phyloP scores from a whole-genome alignment of 2,797 vertebrate species.

The Chelon labrosus region DNA sequence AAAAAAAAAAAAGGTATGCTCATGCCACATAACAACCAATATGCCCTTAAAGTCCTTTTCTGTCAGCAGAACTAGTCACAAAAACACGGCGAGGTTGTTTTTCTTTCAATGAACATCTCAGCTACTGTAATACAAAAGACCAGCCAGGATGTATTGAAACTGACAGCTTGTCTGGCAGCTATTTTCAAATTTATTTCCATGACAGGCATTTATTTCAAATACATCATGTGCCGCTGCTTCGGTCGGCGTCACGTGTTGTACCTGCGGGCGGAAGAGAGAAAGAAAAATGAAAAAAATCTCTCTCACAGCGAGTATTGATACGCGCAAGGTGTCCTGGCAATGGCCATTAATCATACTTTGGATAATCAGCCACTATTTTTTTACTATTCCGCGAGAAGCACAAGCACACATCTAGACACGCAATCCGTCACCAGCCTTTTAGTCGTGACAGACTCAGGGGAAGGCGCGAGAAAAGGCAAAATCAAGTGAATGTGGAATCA shows the following conservation, averaged over 20 bases:
- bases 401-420: constrained; percentile 8
- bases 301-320: constrained; percentile 69
- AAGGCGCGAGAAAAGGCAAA: constrained; percentile 24
- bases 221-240: constrained; percentile 71
- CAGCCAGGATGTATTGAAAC: constrained; percentile 64
- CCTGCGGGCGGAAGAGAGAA: not conserved
- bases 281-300: constrained; percentile 15
- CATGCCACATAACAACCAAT: constrained; percentile 54
- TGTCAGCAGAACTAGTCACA: constrained; percentile 64
- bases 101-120: constrained; percentile 65
- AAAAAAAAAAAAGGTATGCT: constrained; percentile 25
- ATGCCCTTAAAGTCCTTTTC: constrained; percentile 70
- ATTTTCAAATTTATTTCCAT: constrained; percentile 80
- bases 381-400: constrained; percentile 24
- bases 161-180: constrained; percentile 79
- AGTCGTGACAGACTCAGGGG: constrained; percentile 6
- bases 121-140: constrained; percentile 62
- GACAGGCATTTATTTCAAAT: constrained; percentile 80
- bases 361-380: constrained; percentile 63
- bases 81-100: constrained; percentile 51
- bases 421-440: constrained; percentile 42
- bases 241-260: constrained; percentile 55
- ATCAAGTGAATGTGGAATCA: constrained; percentile 3
- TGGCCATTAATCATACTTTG: constrained; percentile 81
- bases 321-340: constrained; percentile 66